Evolutionary conservation across 2,888 invertebrate species (phyloP).

Genomic region (Lordiphosa fenestrarum): DNA sequence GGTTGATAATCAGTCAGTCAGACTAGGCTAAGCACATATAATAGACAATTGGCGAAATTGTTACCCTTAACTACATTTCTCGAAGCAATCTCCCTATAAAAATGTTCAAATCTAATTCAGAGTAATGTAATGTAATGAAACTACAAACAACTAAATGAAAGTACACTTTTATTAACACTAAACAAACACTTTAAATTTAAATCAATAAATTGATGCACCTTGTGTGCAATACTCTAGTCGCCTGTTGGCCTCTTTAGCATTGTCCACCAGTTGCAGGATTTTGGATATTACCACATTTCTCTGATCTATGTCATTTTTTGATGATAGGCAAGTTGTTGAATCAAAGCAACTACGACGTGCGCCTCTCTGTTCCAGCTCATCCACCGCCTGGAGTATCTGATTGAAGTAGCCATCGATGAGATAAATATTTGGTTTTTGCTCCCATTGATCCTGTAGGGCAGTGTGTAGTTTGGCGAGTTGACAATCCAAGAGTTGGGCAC

Average conservation of each 20-base stretch:
- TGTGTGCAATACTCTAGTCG: conserved; percentile 5
- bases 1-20: too few species aligned
- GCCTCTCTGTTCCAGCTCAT: conserved; percentile 8
- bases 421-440: not conserved
- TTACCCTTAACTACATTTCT: too few species aligned
- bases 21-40: too few species aligned
- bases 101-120: too few species aligned
- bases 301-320: not conserved
- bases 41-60: too few species aligned
- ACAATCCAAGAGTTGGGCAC: conserved; percentile 20
- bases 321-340: not conserved
- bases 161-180: too few species aligned
- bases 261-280: not conserved
- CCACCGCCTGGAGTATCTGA: conserved; percentile 16
- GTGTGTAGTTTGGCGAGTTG: conserved; percentile 22
- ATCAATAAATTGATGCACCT: not conserved
- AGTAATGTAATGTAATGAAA: too few species aligned
- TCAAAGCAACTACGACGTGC: not conserved
- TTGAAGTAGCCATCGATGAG: conserved; percentile 10
- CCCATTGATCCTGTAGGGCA: not conserved
- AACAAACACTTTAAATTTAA: too few species aligned
- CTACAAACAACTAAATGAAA: too few species aligned
- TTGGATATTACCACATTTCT: not conserved
- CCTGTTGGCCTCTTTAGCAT: conserved; percentile 1
- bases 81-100: too few species aligned